Evolutionary conservation across 2,797 vertebrate genomes (phyloP), one percentile per base, ranked within the genome.

Genomic region (Rhincodon typus): DNA sequence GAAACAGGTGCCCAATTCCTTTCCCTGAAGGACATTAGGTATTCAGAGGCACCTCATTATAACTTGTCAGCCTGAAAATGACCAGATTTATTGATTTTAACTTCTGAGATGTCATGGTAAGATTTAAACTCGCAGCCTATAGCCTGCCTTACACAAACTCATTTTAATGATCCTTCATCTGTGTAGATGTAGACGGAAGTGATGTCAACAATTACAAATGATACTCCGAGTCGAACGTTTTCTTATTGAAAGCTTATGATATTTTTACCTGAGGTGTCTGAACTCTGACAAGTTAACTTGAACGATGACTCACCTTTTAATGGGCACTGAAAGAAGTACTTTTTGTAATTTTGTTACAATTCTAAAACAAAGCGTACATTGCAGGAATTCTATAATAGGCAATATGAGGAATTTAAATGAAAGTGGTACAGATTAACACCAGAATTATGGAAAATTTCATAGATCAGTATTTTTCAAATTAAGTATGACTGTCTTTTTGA

Each of bases 1-100:
- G 86, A 10, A 4, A 88, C 27, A 46, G 13, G 10, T 34, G 46
- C 46, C 23, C 4, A 30, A 25, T 88, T 88, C 46, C 82, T 12
- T 88, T 88, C 25, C 27, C 50, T 30, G 50, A 53, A 87, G 84
- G 42, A 25, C 7, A 53, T 53, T 30, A 57, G 27, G 86, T 25
- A 57, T 88, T 88, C 86, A 57, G 53, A 30, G 50, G 13, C 13
- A 88, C 25, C 57, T 25, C 25, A 34, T 88, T 46, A 25, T 87
- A 10, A 27, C 30, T 27, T 34, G 30, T 88, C 50, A 57, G 53
- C 27, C 50, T 46, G 34, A 25, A 57, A 53, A 88, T 57, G 0
- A 34, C 25, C 86, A 88, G 86, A 57, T 88, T 53, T 57, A 88
- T 88, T 88, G 86, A 88, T 88, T 88, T 88, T 27, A 34, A 88